These are phyloP conservation scores for Drosophila baimaii DNA, from an alignment of 1,140 invertebrate species.

Conservation along the genomic window DNA sequence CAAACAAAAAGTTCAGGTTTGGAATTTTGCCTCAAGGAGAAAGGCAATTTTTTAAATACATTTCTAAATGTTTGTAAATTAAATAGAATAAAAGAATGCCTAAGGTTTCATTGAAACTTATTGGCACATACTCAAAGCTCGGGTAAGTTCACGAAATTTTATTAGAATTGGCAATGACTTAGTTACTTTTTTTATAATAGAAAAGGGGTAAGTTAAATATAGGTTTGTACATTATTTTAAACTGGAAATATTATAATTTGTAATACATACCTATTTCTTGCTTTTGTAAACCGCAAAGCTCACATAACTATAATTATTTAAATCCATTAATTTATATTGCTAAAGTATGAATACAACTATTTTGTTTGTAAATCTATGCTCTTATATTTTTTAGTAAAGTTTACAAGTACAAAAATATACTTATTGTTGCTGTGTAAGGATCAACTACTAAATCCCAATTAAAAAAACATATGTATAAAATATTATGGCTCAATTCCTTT, in stretches of 20 bases:
- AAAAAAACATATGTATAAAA: slow-evolving; percentile 6
- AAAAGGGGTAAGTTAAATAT: background rate
- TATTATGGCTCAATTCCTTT: background rate
- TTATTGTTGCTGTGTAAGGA: background rate
- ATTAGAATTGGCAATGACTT: background rate
- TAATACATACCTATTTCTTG: no score
- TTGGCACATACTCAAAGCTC: background rate
- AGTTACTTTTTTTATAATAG: background rate
- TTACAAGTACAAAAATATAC: background rate
- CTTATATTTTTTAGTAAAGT: background rate
- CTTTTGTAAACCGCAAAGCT: no score
- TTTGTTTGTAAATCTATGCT: background rate
- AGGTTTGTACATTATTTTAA: no score
- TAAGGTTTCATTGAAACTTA: background rate
- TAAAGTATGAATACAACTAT: background rate
- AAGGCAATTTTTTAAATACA: slow-evolving; percentile 17
- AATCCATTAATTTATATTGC: background rate
- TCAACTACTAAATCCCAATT: background rate
- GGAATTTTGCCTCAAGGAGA: slow-evolving; percentile 14
- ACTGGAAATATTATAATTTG: no score
- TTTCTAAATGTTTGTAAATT: slow-evolving; percentile 6
- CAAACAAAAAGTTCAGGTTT: slow-evolving; percentile 13
- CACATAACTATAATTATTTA: background rate
- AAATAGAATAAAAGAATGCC: slow-evolving; percentile 1
- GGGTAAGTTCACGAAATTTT: background rate